These are phyloP conservation scores for Cotesia vestalis DNA, from an alignment of 1,140 invertebrate genomes.

Conservation along the genomic window DNA sequence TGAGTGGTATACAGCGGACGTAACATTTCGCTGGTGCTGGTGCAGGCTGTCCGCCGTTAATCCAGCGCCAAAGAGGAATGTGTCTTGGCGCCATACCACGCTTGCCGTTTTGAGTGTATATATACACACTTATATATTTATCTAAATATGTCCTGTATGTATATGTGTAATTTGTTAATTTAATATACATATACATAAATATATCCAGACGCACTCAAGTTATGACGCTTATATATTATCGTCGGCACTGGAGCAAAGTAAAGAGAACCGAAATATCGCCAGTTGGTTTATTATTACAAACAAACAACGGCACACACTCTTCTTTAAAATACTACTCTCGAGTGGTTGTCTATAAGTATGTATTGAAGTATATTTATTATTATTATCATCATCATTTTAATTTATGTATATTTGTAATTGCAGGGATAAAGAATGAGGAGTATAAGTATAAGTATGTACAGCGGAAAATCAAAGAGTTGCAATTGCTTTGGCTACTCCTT, in stretches of 20 bases:
- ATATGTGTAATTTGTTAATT: constrained; percentile 16
- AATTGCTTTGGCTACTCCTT: neutral
- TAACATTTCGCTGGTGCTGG: neutral
- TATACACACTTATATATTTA: no score
- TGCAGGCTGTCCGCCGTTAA: constrained; percentile 26
- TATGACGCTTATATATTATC: constrained; percentile 29
- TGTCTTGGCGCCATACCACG: constrained; percentile 37
- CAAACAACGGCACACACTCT: constrained; percentile 3
- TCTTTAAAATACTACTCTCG: neutral
- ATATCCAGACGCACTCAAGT: constrained; percentile 35
- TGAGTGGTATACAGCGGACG: neutral
- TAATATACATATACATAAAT: no score
- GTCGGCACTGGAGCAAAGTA: constrained; percentile 9
- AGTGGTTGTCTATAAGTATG: neutral
- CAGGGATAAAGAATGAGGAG: neutral
- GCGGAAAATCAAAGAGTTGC: neutral
- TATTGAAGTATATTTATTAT: no score
- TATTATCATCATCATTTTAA: neutral
- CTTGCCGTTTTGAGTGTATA: no score
- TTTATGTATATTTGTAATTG: neutral
- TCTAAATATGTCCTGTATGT: constrained; percentile 14
- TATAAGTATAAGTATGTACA: no score
- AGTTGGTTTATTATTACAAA: constrained; percentile 17
- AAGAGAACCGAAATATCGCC: constrained; percentile 11
- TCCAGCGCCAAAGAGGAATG: constrained; percentile 40